Evolutionary conservation across 2,888 invertebrate species (phyloP), one percentile per base, ranked within the genome.

Genomic region (Exephanes ischioxanthus): DNA sequence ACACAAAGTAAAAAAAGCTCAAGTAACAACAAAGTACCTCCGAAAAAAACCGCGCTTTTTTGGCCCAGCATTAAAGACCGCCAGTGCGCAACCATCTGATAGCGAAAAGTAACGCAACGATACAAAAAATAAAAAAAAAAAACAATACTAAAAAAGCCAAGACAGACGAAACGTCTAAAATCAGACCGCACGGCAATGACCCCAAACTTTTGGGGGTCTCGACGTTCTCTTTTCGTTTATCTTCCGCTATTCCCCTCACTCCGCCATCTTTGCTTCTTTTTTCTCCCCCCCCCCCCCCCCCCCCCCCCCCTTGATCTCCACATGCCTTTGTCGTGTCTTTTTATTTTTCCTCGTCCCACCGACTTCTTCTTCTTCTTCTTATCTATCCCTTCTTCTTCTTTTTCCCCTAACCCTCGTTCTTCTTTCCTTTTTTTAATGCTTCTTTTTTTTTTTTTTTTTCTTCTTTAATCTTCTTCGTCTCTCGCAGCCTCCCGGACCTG

Each of bases 401-500:
- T 61, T 55, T 80, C 58, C 76, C 80, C 72, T 80, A 76, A 67
- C 61, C 84, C 79, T 83, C 41, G 58, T 68, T 81, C 84, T 83
- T 68, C 55, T 84, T 79, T 83, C 4, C 22, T 70, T 68, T 81
- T 86, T 82, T 82, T 76, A 45, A 51, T 41, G 58, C 26, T 26
- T 26, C 26, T 67, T 68, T 70, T 22, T 66, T 45, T 67, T 66
- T 45, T 67, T 70, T 22, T 63, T 80, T 70, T 55, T 80, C 70
- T 80, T 80, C 84, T 84, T 45, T 45, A 45, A 45, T 45, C 45
- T 73, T 75, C 72, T 61, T 80, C 68, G 55, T 55, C 76, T 84
- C 87, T 85, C 66, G 76, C 81, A 80, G 82, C 83, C 84, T 86
- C 92, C 92, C 92, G 93, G 93, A 94, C 93, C 94, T 93, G 90